Base-by-base conservation (phyloP, 2,888 invertebrate genomes). In the Abrostola triplasia region DNA sequence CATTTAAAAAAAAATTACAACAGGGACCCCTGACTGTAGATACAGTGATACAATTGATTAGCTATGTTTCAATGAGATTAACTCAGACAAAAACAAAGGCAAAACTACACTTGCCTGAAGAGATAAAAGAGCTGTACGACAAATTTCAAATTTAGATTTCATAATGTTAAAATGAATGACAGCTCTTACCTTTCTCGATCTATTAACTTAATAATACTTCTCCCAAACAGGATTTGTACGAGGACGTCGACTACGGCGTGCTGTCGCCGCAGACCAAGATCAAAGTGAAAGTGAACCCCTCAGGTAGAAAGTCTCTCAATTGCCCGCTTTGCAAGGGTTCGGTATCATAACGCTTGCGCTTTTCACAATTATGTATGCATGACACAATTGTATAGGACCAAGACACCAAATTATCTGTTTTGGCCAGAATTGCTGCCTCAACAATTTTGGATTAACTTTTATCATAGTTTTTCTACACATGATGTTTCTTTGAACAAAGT, bases 201-300 rank as follows among this genome's bases (percentile, higher is more conserved):
- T 52, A 48, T 50, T 75, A 65, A 76, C 24, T 5, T 51, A 42
- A 67, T 65, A 60, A 60, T 56, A 53, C 13, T 13, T 47, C 44
- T 35, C 12, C 58, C 37, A 47, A 66, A 42, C 90, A 98, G 97
- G 98, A 98, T 91, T 92, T 98, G 68, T 98, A 98, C 87, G 98
- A 98, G 90, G 98, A 98, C 80, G 98, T 98, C 8, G 97, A 98
- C 88, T 98, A 98, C 84, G 98, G 98, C 59, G 95, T 98, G 70
- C 91, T 98, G 55, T 96, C 97, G 48, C 97, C 98, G 38, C 97
- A 97, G 86, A 98, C 98, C 54, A 98, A 98, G 94, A 98, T 98
- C 86, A 98, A 98, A 95, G 98, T 98, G 74, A 98, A 98, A 96
- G 98, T 98, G 47, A 98, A 98, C 93, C 98, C 98, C 79, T 98